Percentiles rank a stretch among this genome's conserved stretches.
phyloP scores from a whole-genome alignment of 2,888 invertebrate species.

The Chaetogeoica ovagalla region DNA sequence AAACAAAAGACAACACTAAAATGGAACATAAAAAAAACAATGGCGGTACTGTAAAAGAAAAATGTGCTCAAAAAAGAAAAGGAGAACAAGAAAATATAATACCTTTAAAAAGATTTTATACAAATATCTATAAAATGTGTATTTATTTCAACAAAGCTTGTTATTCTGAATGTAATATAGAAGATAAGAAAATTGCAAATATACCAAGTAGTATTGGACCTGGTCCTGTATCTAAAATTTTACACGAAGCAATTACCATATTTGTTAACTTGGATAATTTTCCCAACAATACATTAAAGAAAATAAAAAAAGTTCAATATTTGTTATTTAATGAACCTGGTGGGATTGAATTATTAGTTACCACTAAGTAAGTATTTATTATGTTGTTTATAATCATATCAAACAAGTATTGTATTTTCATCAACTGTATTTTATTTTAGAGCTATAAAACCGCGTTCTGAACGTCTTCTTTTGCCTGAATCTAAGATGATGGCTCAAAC shows the following conservation, averaged over 20 bases:
- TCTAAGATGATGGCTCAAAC: constrained; percentile 8
- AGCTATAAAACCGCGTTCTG: not conserved
- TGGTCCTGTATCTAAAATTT: constrained; percentile 7
- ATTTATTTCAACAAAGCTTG: constrained; percentile 24
- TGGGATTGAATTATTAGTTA: constrained; percentile 9
- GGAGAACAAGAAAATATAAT: not conserved
- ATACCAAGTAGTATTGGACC: constrained; percentile 38
- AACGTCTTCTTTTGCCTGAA: constrained; percentile 19
- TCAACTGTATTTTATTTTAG: not conserved
- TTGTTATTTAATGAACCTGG: constrained; percentile 23
- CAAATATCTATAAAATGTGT: not conserved
- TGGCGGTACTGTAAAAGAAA: not conserved
- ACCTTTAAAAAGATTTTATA: not conserved
- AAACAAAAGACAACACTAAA: not conserved
- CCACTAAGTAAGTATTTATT: not conserved
- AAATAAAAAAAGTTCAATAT: constrained; percentile 20
- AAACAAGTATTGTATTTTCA: not conserved
- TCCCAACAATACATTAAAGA: constrained; percentile 5
- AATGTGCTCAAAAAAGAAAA: not conserved
- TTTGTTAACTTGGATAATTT: constrained; percentile 18
- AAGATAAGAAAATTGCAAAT: not conserved
- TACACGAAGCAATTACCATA: constrained; percentile 3
- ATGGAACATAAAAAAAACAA: too few species aligned
- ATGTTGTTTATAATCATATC: not conserved
- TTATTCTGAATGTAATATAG: not conserved